Conservation (phyloP, 2,113 vertebrate genomes). For the Sciurus niger region DNA sequence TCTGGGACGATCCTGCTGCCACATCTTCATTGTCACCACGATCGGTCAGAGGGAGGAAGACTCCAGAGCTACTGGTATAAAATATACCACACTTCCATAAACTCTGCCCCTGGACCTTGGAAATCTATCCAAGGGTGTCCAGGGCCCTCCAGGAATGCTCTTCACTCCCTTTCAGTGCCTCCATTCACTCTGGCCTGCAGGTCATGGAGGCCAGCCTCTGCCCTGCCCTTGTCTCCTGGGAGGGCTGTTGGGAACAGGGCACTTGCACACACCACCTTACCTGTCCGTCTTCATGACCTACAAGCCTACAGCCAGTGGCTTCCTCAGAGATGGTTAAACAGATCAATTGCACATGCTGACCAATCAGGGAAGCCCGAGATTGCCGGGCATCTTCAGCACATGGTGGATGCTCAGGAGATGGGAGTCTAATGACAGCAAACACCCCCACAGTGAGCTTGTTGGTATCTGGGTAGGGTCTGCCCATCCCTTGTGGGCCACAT, state of each 20-base stretch:
- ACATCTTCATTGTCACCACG: constrained; percentile 31
- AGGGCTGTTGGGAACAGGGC: not conserved
- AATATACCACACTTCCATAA: not conserved
- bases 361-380: not conserved
- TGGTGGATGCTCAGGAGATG: not conserved
- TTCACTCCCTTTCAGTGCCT: accelerated
- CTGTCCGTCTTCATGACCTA: not conserved
- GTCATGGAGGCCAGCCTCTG: not conserved
- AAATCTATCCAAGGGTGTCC: not conserved
- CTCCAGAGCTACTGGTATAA: not conserved
- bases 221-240: not conserved
- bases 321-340: not conserved
- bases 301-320: not conserved
- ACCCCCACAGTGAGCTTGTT: not conserved
- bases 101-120: not conserved
- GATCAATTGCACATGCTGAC: not conserved
- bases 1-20: not conserved
- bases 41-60: not conserved
- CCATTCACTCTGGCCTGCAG: not conserved
- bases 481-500: not conserved
- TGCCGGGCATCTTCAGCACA: not conserved
- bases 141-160: not conserved
- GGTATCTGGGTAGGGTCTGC: not conserved
- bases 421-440: not conserved
- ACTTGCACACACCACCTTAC: not conserved